Base-by-base conservation (phyloP, 2,113 vertebrate genomes). In the Pedionomus torquatus region DNA sequence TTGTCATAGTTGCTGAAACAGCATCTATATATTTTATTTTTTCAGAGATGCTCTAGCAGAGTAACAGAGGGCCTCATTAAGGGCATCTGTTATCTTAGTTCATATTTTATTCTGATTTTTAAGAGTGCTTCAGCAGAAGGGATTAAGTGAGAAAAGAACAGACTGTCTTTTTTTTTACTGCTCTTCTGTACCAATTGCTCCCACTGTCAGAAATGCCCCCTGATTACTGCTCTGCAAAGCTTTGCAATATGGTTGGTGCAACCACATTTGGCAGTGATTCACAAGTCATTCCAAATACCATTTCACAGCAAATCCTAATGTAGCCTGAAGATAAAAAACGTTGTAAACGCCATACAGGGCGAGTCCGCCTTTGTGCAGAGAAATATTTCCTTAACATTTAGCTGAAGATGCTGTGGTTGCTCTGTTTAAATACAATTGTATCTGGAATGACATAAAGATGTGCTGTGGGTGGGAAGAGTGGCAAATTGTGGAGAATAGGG, bases 51-150 rank as follows among this genome's bases (percentile, higher is more conserved):
- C 69, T 93, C 7, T 33, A 48, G 89, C 49, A 79, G 78, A 87
- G 97, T 97, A 97, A 98, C 97, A 96, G 94, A 98, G 98, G 95
- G 85, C 95, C 95, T 97, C 94, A 90, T 97, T 98, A 97, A 96
- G 87, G 94, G 87, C 96, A 96, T 96, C 96, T 97, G 92, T 96
- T 97, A 96, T 96, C 91, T 96, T 97, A 90, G 95, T 97, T 98
- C 95, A 74, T 98, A 96, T 97, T 97, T 98, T 98, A 98, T 97
- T 98, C 97, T 94, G 88, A 96, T 97, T 97, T 97, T 98, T 95
- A 97, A 96, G 92, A 96, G 89, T 92, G 87, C 90, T 93, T 96
- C 96, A 96, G 77, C 95, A 96, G 93, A 89, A 95, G 93, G 76
- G 89, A 97, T 96, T 97, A 93, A 96, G 83, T 84, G 83, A 94